phyloP scores from a whole-genome alignment of 2,888 invertebrate genomes.

The Epistrophe grossulariae region DNA sequence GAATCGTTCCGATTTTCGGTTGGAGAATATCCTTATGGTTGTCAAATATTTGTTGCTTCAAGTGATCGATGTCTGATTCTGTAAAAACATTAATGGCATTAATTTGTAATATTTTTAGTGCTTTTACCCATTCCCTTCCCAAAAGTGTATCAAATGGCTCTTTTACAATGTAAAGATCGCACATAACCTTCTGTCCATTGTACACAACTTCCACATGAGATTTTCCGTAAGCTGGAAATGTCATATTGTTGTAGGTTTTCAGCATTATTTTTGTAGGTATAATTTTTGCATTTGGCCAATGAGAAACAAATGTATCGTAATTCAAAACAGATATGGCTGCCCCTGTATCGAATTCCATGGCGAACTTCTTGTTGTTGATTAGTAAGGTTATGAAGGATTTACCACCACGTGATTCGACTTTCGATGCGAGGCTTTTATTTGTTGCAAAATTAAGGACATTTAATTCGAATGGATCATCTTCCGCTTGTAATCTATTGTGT shows the following conservation, averaged over 20 bases:
- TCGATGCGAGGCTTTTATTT: neutral
- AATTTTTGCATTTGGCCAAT: conserved; percentile 8
- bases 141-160: conserved; percentile 10
- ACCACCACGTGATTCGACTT: conserved; percentile 18
- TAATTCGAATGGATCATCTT: conserved; percentile 10
- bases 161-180: conserved; percentile 15
- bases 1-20: too few species aligned
- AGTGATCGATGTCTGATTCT: neutral
- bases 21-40: too few species aligned
- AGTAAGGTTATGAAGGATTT: conserved; percentile 36
- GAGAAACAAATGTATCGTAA: neutral
- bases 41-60: too few species aligned
- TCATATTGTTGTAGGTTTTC: neutral
- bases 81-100: conserved; percentile 12
- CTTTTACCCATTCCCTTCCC: conserved; percentile 13
- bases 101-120: conserved; percentile 15
- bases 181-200: neutral
- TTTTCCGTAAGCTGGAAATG: conserved; percentile 3
- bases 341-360: conserved; percentile 16
- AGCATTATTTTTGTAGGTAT: neutral
- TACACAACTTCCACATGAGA: conserved; percentile 3
- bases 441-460: conserved; percentile 27
- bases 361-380: conserved; percentile 15
- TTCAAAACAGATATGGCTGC: conserved; percentile 3
- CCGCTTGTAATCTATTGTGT: neutral